A percentile compares a stretch with the other conserved stretches of the same genome.
These are phyloP conservation scores for Gobionotothen gibberifrons DNA, from an alignment of 2,797 vertebrate genomes.

Conservation along the genomic window DNA sequence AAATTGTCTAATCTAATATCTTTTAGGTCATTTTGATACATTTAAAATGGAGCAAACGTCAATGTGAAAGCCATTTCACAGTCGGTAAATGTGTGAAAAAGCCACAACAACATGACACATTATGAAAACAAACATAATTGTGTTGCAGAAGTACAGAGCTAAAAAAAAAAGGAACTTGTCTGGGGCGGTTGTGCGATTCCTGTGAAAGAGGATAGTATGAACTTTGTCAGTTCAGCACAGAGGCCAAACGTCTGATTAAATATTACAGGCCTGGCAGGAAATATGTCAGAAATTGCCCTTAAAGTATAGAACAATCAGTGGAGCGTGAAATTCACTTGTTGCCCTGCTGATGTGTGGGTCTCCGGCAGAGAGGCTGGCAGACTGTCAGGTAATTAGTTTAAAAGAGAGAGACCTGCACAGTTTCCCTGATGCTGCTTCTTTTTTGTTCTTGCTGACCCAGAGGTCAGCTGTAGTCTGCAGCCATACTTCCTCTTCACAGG, in stretches of 20 bases:
- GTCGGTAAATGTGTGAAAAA: neutral
- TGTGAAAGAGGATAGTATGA: slow-evolving; percentile 20
- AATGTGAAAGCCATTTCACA: neutral
- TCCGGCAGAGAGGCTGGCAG: slow-evolving; percentile 2
- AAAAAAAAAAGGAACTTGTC: neutral
- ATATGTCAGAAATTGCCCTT: slow-evolving; percentile 36
- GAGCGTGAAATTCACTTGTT: slow-evolving; percentile 40
- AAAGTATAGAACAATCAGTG: slow-evolving; percentile 42
- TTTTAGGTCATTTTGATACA: too few species aligned
- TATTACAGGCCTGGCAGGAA: slow-evolving; percentile 22
- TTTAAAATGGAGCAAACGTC: too few species aligned
- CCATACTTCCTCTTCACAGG: slow-evolving; percentile 2
- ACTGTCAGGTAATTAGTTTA: slow-evolving; percentile 21
- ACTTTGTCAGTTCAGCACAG: slow-evolving; percentile 21
- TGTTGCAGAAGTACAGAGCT: neutral
- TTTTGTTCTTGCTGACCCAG: neutral
- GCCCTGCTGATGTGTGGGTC: slow-evolving; percentile 8
- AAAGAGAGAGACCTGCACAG: slow-evolving; percentile 11
- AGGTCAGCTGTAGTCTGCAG: slow-evolving; percentile 5
- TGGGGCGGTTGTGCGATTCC: neutral
- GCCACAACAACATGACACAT: neutral
- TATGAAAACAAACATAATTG: neutral
- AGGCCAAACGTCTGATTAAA: slow-evolving; percentile 33
- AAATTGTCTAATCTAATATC: too few species aligned
- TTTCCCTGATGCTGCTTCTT: neutral